Evolutionary conservation across 2,888 invertebrate species (phyloP), one percentile per base, ranked within the genome.

Genomic region (Micoletzkya japonica): DNA sequence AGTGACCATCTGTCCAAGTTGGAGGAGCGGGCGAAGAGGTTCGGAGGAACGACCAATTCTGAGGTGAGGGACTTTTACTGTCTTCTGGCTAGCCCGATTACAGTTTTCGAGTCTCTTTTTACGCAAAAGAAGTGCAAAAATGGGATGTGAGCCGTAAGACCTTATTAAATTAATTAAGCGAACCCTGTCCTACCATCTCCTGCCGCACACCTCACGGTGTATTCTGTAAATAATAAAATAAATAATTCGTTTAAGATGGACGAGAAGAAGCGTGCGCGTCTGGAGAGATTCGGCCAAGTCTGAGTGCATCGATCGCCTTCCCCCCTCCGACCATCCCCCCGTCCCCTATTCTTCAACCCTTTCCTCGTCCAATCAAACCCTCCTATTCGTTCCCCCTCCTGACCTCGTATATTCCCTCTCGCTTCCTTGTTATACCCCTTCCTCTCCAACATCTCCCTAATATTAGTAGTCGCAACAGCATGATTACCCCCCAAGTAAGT

Each of bases 251-350:
- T 72, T 44, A 49, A 73, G 73, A n/a, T 59, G 32, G 73, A 73
- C 14, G 58, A 66, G 37, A 72, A 71, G 69, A 73, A 73, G 70
- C 71, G 72, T 54, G 73, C 73, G 34, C 64, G 73, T 59, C 57
- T 66, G 39, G 73, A 71, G 59, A 70, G 73, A 39, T 73, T 73
- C 61, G 71, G 72, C 39, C 44, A n/a, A 28, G 58, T 49, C 17
- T 37, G 36, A 50, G 54, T 10, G 20, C n/a, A 26, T 24, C 30
- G 32, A 37, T 26, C 1, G 32, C 24, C n/a, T 28, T 26, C 26
- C 30, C 24, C 37, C 54, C 24, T 14, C 54, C 34, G 26, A 64
- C n/a, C 37, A 54, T 54, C 52, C 64, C 54, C 54, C 3, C 26
- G 7, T 28, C 34, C 64, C 36, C 14, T 64, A 30, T 57, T 57